Evolutionary conservation across 2,797 vertebrate species (phyloP).

Genomic region (Epinephelus malabaricus): DNA sequence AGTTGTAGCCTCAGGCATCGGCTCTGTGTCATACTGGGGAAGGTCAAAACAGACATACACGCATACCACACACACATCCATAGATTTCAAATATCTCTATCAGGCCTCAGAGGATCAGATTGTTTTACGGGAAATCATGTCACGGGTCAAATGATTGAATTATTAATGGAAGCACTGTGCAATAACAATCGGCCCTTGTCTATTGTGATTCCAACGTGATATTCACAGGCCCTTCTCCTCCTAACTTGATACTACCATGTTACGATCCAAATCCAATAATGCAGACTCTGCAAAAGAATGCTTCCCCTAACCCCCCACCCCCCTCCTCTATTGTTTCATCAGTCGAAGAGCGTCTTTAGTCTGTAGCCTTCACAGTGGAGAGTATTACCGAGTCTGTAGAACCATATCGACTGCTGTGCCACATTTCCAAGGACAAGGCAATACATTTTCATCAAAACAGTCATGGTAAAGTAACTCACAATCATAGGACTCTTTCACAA

Average conservation of each 20-base stretch:
- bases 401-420: slow-evolving; percentile 75
- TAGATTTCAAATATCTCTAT: slow-evolving; percentile 76
- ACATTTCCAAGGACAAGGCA: slow-evolving; percentile 76
- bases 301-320: slow-evolving; percentile 18
- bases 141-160: slow-evolving; percentile 85
- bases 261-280: slow-evolving; percentile 86
- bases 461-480: slow-evolving; percentile 71
- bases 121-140: slow-evolving; percentile 85
- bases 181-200: slow-evolving; percentile 81
- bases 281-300: slow-evolving; percentile 75
- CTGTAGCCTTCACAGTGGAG: slow-evolving; percentile 54
- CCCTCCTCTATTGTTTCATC: slow-evolving; percentile 76
- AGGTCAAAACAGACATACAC: slow-evolving; percentile 75
- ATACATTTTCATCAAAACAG: slow-evolving; percentile 76
- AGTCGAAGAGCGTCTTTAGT: slow-evolving; percentile 66
- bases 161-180: slow-evolving; percentile 82
- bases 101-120: slow-evolving; percentile 76
- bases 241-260: slow-evolving; percentile 80
- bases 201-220: slow-evolving; percentile 78
- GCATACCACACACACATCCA: slow-evolving; percentile 45
- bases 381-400: slow-evolving; percentile 62
- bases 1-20: slow-evolving; percentile 63
- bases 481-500: slow-evolving; percentile 68
- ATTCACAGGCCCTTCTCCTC: slow-evolving; percentile 71
- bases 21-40: slow-evolving; percentile 73